Percentiles rank a stretch among this genome's conserved stretches.
Conservation (phyloP, 2,888 invertebrate genomes). For the Agrotis segetum region DNA sequence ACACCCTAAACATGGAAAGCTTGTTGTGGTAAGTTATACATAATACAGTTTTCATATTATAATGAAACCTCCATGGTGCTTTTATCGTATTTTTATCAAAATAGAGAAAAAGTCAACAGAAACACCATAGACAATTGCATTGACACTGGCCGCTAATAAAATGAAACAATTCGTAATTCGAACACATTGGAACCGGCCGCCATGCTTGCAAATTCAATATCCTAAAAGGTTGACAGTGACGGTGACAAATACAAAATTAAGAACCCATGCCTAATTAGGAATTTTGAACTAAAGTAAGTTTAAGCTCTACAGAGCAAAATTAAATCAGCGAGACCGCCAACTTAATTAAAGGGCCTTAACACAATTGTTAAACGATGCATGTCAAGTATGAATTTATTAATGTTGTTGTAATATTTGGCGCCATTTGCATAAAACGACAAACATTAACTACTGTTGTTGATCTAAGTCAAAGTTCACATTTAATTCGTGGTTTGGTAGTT, state of each 20-base stretch:
- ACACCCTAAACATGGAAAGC: constrained; percentile 94
- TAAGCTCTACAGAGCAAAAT: constrained; percentile 29
- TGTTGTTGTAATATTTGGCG: constrained; percentile 61
- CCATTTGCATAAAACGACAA: constrained; percentile 58
- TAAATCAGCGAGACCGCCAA: constrained; percentile 34
- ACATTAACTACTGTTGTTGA: constrained; percentile 7
- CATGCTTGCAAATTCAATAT: background rate
- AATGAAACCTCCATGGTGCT: no score
- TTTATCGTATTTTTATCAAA: background rate
- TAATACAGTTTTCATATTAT: constrained; percentile 48
- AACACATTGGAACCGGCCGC: background rate
- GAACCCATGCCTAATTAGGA: no score
- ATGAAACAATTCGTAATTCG: constrained; percentile 16
- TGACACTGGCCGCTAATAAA: constrained; percentile 4
- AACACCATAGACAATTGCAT: background rate
- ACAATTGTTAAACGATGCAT: constrained; percentile 61
- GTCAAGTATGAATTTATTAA: constrained; percentile 60
- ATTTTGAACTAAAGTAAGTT: no score
- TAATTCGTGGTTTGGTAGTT: constrained; percentile 28
- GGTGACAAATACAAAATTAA: no score
- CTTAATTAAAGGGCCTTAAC: constrained; percentile 62
- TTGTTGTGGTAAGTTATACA: constrained; percentile 94
- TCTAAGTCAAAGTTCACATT: constrained; percentile 39
- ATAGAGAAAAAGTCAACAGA: background rate
- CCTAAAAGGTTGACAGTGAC: no score